Conservation (phyloP, 2,888 invertebrate species). For the Lysandra coridon region DNA sequence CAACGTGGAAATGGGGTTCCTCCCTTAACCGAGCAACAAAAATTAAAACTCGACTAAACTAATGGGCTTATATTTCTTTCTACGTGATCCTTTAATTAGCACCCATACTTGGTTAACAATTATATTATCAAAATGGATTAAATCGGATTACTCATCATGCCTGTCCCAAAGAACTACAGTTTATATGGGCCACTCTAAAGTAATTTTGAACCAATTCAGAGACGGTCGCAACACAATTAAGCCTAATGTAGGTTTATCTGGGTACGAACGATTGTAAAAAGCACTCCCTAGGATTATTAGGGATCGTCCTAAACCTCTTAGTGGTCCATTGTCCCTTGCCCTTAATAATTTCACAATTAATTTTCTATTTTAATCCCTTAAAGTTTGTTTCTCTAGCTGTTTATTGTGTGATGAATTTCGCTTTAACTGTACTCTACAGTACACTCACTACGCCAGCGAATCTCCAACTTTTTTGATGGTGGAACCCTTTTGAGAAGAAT, state of each 20-base stretch:
- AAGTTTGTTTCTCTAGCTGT: conserved; percentile 41
- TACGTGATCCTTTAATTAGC: too few species aligned
- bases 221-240: conserved; percentile 17
- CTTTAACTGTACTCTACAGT: too few species aligned
- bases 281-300: conserved; percentile 53
- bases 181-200: background rate
- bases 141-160: background rate
- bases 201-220: background rate
- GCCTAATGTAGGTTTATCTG: conserved; percentile 27
- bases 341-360: conserved; percentile 49
- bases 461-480: background rate
- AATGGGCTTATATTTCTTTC: too few species aligned
- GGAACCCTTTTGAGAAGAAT: background rate
- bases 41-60: too few species aligned
- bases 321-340: conserved; percentile 39
- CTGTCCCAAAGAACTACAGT: background rate
- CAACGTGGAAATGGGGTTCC: too few species aligned
- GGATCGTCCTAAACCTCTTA: conserved; percentile 41
- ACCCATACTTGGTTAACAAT: too few species aligned
- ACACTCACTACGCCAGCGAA: too few species aligned
- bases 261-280: conserved; percentile 50
- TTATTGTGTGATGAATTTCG: background rate
- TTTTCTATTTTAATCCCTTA: conserved; percentile 39
- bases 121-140: too few species aligned
- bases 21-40: too few species aligned